A percentile compares a stretch with the other conserved stretches of the same genome.
phyloP scores from a whole-genome alignment of 2,113 vertebrate species.

The Cacatua alba region DNA sequence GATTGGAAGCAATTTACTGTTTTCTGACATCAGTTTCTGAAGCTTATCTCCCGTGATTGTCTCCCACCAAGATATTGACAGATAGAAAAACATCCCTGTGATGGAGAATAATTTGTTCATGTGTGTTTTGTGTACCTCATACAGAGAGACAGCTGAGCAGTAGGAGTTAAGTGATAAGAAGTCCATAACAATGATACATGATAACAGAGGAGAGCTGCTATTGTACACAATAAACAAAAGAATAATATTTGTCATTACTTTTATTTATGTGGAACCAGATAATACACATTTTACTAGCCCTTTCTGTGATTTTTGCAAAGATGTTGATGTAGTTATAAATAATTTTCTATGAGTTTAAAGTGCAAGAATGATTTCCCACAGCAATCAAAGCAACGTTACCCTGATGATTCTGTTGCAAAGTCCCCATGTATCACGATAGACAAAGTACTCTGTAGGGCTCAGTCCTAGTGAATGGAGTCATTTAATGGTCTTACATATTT shows the following conservation, averaged over 20 bases:
- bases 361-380: not conserved
- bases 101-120: not conserved
- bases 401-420: not conserved
- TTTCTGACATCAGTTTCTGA: not conserved
- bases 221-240: not conserved
- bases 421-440: not conserved
- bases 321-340: not conserved
- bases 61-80: not conserved
- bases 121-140: not conserved
- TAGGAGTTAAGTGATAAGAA: not conserved
- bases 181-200: not conserved
- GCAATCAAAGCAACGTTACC: not conserved
- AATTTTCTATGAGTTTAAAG: slow-evolving; percentile 3
- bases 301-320: not conserved
- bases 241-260: not conserved
- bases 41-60: not conserved
- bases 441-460: not conserved
- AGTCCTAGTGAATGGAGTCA: not conserved
- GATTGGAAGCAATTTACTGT: not conserved
- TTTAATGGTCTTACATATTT: not conserved
- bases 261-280: not conserved
- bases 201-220: not conserved
- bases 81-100: not conserved
- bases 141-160: slow-evolving; percentile 8
- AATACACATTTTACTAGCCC: not conserved